Conservation (phyloP, 2,797 vertebrate genomes). For the Tadarida brasiliensis region DNA sequence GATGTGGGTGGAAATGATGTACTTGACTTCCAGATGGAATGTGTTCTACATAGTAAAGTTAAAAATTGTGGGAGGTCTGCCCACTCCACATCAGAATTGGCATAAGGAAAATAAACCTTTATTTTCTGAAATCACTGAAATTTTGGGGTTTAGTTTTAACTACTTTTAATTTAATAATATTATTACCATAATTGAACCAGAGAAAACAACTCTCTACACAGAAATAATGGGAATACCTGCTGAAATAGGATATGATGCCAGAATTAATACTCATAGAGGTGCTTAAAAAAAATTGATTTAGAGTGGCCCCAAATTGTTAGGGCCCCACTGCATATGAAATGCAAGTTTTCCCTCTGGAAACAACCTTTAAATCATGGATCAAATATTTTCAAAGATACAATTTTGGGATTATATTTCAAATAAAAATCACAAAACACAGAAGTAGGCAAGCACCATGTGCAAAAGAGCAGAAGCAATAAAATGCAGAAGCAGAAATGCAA, state of each 20-base stretch:
- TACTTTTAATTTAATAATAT: conserved; percentile 20
- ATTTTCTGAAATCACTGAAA: conserved; percentile 44
- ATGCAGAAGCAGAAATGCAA: not conserved
- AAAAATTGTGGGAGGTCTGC: not conserved
- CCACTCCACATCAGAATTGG: not conserved
- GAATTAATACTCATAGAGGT: not conserved
- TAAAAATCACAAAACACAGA: conserved; percentile 26
- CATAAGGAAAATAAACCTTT: not conserved
- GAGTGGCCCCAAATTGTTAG: not conserved
- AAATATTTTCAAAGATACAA: conserved; percentile 38
- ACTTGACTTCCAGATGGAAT: conserved; percentile 30
- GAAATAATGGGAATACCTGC: conserved; percentile 20
- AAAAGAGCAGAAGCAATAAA: not conserved
- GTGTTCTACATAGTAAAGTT: not conserved
- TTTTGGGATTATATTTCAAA: not conserved
- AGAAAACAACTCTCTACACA: not conserved
- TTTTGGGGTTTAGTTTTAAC: conserved; percentile 11
- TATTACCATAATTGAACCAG: conserved; percentile 11
- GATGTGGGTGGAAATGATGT: not conserved
- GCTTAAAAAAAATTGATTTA: conserved; percentile 8
- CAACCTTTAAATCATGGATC: conserved; percentile 5
- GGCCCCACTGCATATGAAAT: not conserved
- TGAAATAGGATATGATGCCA: not conserved
- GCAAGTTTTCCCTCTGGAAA: not conserved
- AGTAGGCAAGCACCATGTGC: not conserved